phyloP scores from a whole-genome alignment of 2,113 vertebrate species.

The Lethenteron reissneri region DNA sequence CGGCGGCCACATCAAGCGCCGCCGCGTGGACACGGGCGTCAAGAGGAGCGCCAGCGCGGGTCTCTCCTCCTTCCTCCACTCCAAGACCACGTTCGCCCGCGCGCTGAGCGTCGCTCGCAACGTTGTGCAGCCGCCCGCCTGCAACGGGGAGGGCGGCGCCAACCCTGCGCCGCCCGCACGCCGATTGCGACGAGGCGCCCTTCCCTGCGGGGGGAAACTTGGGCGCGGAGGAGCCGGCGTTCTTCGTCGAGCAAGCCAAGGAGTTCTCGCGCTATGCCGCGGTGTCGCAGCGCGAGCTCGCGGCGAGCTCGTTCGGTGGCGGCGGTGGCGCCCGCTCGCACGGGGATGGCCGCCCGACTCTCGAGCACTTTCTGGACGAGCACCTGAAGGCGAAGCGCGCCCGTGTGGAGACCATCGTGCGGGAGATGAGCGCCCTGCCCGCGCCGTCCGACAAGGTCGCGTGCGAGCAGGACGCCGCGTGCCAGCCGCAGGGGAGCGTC shows the following conservation, averaged over 20 bases:
- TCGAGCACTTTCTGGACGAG: conserved; percentile 19
- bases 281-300: neutral
- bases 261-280: neutral
- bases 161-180: neutral
- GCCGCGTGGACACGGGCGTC: conserved; percentile 3
- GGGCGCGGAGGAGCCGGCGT: no score
- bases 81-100: neutral
- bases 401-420: conserved; percentile 94
- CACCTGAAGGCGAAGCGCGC: conserved; percentile 94
- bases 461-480: neutral
- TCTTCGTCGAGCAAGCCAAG: no score
- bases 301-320: neutral
- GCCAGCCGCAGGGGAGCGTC: neutral
- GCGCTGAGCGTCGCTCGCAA: no score
- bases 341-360: no score
- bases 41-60: neutral
- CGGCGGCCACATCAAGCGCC: conserved; percentile 1
- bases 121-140: no score
- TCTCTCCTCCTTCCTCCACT: neutral
- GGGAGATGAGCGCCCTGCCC: conserved; percentile 56
- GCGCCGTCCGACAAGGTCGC: neutral
- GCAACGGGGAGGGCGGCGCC: no score
- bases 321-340: no score
- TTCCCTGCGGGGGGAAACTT: no score
- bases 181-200: neutral